phyloP scores from a whole-genome alignment of 2,888 invertebrate genomes.

The Perdita meconis region DNA sequence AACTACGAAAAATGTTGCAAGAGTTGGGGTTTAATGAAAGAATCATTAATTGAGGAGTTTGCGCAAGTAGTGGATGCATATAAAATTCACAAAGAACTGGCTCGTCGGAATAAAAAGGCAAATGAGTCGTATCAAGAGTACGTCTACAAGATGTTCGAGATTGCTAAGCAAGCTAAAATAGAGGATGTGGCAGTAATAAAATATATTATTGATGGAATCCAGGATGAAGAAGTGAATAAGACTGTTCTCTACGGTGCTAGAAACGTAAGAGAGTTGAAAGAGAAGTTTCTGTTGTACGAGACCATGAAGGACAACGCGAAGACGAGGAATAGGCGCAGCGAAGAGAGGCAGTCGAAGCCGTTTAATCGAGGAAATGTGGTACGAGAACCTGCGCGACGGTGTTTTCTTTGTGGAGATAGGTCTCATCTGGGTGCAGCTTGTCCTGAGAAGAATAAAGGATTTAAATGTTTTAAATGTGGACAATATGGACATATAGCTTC shows the following conservation, averaged over 20 bases:
- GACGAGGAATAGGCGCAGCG: not conserved
- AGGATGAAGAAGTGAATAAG: not conserved
- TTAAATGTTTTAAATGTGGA: conserved; percentile 17
- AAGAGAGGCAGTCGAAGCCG: not conserved
- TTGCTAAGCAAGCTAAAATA: conserved; percentile 8
- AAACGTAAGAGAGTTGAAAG: not conserved
- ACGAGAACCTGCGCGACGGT: too few species aligned
- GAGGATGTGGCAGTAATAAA: not conserved
- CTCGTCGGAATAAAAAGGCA: not conserved
- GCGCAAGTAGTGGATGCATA: conserved; percentile 1
- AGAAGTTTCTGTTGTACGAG: conserved; percentile 4
- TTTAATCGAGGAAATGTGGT: not conserved
- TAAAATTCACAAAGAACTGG: conserved; percentile 6
- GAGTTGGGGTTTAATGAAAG: not conserved
- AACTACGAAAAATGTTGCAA: conserved; percentile 8
- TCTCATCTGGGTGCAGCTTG: not conserved
- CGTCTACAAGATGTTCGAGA: conserved; percentile 21
- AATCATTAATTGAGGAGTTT: conserved; percentile 7
- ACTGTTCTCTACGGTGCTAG: not conserved
- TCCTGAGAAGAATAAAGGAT: not conserved
- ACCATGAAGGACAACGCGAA: not conserved
- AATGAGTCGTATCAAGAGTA: conserved; percentile 22
- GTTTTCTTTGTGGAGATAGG: not conserved
- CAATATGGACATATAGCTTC: conserved; percentile 13
- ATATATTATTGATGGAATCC: not conserved